Evolutionary conservation across 2,113 vertebrate genomes (phyloP), one percentile per base, ranked within the genome.

Genomic region (Eublepharis macularius): DNA sequence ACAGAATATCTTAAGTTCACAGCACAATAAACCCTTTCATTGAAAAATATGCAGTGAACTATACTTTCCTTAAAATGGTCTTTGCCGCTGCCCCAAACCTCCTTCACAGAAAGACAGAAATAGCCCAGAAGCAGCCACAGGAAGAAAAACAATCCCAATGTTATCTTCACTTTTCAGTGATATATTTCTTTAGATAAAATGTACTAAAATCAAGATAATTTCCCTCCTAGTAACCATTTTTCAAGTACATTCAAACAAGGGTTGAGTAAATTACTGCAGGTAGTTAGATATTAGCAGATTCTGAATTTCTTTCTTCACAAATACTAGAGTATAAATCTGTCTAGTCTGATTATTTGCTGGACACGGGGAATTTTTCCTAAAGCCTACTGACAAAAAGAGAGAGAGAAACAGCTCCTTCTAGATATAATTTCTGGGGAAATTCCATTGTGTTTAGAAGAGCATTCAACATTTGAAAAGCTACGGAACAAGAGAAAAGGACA

Each of bases 161-260:
- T 68, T 81, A 68, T 49, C 79, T 69, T 81, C 34, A 12, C 43
- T 49, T 81, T 68, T 69, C 65, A 51, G 43, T 51, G 65, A 69
- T 39, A 66, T 81, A 51, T 81, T 81, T 81, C 66, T 45, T 26
- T 69, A 81, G 65, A 69, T 51, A 69, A 24, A 75, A 26, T 51
- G 32, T 66, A 49, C 66, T 51, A 81, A 69, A 81, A 68, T 69
- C 63, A 81, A 77, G 47, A 51, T 54, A 81, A n/a, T 49, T 81
- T 81, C 43, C n/a, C 49, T 49, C 47, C 34, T 69, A 19, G 8
- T 69, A 49, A 69, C 49, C 65, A 69, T 81, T 69, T 49, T 81
- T 26, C 43, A 49, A 51, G 45, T 47, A 81, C 21, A 36, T 39
- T 66, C 68, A 69, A 81, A 49, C 4, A 69, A 51, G 66, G 43